Conservation (phyloP, 2,888 invertebrate species). For the Ligdia adustata region DNA sequence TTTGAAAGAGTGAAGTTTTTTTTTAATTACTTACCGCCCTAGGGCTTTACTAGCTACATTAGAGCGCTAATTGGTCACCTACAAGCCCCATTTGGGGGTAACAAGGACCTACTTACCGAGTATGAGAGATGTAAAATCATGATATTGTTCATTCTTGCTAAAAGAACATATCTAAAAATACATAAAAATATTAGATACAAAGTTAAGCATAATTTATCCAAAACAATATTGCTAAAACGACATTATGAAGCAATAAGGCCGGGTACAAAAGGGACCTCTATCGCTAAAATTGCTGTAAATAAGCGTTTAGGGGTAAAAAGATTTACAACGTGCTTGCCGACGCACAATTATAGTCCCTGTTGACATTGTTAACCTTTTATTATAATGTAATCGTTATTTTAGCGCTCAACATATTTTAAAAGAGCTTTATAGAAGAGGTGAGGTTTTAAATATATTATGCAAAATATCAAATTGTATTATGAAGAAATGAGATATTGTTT, state of each 20-base stretch:
- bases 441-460: no score
- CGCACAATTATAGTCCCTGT: constrained; percentile 10
- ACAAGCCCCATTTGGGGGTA: no score
- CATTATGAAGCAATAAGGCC: constrained; percentile 16
- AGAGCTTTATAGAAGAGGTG: no score
- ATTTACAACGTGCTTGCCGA: constrained; percentile 11
- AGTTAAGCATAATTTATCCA: constrained; percentile 1
- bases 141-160: background rate
- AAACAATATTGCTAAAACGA: constrained; percentile 21
- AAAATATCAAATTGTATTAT: no score
- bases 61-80: no score
- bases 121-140: no score
- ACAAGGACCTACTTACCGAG: no score
- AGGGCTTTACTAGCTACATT: no score
- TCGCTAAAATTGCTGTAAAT: constrained; percentile 23
- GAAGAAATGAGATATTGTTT: no score
- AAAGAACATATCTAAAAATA: background rate
- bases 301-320: constrained; percentile 21
- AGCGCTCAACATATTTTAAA: constrained; percentile 4
- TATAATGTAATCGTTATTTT: constrained; percentile 15
- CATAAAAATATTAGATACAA: constrained; percentile 1
- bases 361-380: constrained; percentile 17
- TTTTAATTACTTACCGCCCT: no score
- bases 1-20: no score
- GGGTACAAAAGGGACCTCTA: constrained; percentile 12